A percentile compares a stretch with the other conserved stretches of the same genome.
Conservation (phyloP, 2,113 vertebrate genomes). For the Meriones unguiculatus region DNA sequence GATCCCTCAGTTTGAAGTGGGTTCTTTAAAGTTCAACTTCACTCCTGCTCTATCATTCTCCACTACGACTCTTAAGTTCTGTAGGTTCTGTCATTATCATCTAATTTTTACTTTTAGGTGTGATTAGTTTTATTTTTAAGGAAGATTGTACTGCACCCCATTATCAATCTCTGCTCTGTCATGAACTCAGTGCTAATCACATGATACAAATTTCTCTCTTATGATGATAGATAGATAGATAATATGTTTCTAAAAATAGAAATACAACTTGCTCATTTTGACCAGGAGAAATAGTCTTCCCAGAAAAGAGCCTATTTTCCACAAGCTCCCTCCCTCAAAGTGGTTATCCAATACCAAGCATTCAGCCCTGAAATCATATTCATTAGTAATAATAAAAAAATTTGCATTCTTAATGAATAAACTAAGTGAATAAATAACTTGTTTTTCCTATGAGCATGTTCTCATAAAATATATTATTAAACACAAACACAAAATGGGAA, state of each 20-base stretch:
- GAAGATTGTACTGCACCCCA: background rate
- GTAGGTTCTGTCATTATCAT: background rate
- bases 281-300: background rate
- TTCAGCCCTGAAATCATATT: background rate
- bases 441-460: background rate
- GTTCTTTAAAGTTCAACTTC: background rate
- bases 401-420: background rate
- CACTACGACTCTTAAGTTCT: background rate
- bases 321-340: background rate
- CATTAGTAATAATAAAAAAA: background rate
- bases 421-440: background rate
- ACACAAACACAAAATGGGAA: background rate
- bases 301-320: background rate
- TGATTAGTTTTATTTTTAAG: background rate
- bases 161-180: background rate
- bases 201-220: background rate
- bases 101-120: background rate
- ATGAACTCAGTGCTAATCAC: background rate
- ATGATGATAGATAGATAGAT: background rate
- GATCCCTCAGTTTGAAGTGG: background rate
- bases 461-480: constrained; percentile 13
- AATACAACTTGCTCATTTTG: background rate
- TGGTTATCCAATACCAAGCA: background rate
- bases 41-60: background rate
- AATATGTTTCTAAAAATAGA: background rate